phyloP scores from a whole-genome alignment of 1,140 invertebrate species.

The Ptiloglossa arizonensis region DNA sequence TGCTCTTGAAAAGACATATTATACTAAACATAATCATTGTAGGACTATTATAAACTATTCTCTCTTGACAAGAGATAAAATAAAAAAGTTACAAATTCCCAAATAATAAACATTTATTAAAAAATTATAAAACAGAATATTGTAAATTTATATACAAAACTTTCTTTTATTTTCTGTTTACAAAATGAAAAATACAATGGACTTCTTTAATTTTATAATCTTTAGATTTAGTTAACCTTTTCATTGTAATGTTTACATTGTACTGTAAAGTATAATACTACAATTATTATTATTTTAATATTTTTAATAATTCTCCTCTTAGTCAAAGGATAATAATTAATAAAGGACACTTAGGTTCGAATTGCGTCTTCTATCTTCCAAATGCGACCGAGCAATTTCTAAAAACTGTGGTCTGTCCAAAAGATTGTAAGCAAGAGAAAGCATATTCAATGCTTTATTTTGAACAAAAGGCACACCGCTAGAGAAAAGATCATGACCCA shows the following conservation, averaged over 20 bases:
- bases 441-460: constrained; percentile 84
- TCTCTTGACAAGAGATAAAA: too few relatives aligned
- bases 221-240: too few relatives aligned
- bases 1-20: too few relatives aligned
- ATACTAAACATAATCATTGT: too few relatives aligned
- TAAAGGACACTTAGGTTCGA: constrained; percentile 75
- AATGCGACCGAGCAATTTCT: constrained; percentile 88
- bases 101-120: constrained; percentile 7
- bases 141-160: neutral
- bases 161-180: neutral
- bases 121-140: neutral
- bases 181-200: neutral
- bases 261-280: too few relatives aligned
- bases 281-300: neutral
- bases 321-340: neutral
- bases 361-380: constrained; percentile 83
- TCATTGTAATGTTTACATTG: too few relatives aligned
- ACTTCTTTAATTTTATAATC: neutral
- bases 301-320: neutral
- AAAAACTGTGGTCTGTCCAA: constrained; percentile 88
- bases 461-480: constrained; percentile 88
- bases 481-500: constrained; percentile 92
- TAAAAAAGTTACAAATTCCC: neutral
- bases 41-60: too few relatives aligned
- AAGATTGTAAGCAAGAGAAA: constrained; percentile 90